Percentiles rank a stretch among this genome's conserved stretches.
Conservation (phyloP, 2,888 invertebrate species). For the Oasisia sp. region DNA sequence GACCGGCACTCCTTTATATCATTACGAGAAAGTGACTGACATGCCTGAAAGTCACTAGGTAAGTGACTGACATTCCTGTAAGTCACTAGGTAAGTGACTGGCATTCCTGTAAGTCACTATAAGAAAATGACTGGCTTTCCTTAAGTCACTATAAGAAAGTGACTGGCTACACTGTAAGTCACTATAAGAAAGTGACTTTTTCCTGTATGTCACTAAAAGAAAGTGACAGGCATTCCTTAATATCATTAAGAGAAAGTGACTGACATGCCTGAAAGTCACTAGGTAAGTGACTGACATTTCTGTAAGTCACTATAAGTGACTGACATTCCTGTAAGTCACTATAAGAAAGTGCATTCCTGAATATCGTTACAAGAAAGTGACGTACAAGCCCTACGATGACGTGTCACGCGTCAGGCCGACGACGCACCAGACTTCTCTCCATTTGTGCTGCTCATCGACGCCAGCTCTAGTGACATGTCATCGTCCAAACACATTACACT, state of each 20-base stretch:
- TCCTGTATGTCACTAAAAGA: not conserved
- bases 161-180: not conserved
- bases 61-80: too few relatives aligned
- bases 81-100: too few relatives aligned
- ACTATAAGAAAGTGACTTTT: not conserved
- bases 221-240: too few relatives aligned
- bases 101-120: not conserved
- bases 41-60: too few relatives aligned
- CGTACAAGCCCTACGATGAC: not conserved
- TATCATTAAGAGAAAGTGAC: not conserved
- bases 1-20: too few relatives aligned
- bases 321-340: too few relatives aligned
- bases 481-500: not conserved
- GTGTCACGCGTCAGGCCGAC: not conserved
- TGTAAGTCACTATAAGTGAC: not conserved
- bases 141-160: not conserved
- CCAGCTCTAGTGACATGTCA: conserved; percentile 26
- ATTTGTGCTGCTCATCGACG: not conserved
- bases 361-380: not conserved
- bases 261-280: too few relatives aligned
- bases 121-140: not conserved
- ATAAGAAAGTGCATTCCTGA: not conserved
- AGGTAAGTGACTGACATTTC: too few relatives aligned
- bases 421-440: not conserved
- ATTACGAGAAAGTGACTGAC: too few relatives aligned